Base-by-base conservation (phyloP, 2,113 vertebrate species). In the Boleophthalmus pectinirostris region DNA sequence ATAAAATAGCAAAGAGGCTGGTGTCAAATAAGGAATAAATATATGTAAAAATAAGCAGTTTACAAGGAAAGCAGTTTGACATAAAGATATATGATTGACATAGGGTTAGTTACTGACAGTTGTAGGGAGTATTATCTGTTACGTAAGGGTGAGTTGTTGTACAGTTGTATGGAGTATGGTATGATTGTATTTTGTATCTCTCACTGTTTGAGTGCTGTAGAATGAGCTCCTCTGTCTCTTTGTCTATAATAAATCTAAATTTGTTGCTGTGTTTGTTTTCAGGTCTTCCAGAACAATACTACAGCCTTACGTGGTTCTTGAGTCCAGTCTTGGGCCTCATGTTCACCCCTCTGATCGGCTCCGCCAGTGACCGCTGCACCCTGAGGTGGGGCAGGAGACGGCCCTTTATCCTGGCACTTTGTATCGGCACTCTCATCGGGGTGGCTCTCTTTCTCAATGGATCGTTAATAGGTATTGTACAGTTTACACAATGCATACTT, bases 281-380 rank as follows among this genome's bases (percentile, higher is more conserved):
- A 99, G 97, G 97, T 95, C 97, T 99, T 92, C 97, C 97, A 85
- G 97, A 99, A 88, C 96, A 99, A 86, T 99, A 98, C 94, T 97
- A 99, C 95, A 99, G 97, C 80, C 94, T 99, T 87, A 98, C 97
- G 0, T 99, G 98, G 98, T 97, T 99, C 94, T 95, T 99, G 72
- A 99, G 98, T 88, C 98, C 98, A 0, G 92, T 99, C 79, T 95
- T 99, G 6, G 97, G 96, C 72, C 93, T 99, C 88, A 93, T 99
- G 85, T 98, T 97, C 92, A 98, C 97, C 5, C 98, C 97, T 0
- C 91, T 99, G 80, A 98, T 99, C 0, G 98, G 98, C 68, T 99
- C 98, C 0, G 97, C 98, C 29, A 98, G 97, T 20, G 98, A 99
- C 91, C 97, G 96, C 83, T 99, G 98, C 88, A 96, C 97, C 0